A percentile compares a stretch with the other conserved stretches of the same genome.
These are phyloP conservation scores for Protonibea diacanthus DNA, from an alignment of 2,797 vertebrate genomes.

Conservation along the genomic window DNA sequence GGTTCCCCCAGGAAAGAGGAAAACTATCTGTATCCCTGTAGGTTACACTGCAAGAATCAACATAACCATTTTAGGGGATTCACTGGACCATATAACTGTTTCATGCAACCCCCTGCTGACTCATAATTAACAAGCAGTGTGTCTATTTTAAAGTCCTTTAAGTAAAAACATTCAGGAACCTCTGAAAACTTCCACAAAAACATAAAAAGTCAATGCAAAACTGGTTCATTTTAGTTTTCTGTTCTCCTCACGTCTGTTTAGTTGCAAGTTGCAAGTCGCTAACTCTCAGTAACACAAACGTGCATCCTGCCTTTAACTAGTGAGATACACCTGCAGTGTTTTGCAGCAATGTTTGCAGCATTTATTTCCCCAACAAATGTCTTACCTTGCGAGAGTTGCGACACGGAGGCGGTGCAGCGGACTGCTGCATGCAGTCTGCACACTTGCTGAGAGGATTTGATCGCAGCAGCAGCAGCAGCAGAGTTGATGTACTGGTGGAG, in stretches of 20 bases:
- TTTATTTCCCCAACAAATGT: neutral
- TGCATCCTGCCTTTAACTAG: neutral
- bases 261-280: neutral
- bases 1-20: neutral
- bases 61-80: neutral
- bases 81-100: too few relatives aligned
- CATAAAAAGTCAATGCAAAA: neutral
- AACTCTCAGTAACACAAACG: neutral
- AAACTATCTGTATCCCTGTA: neutral
- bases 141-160: neutral
- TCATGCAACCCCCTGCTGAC: neutral
- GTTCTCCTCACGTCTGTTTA: neutral
- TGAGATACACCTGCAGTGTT: neutral
- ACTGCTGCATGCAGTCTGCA: conserved; percentile 30
- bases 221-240: neutral
- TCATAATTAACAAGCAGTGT: neutral
- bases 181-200: neutral
- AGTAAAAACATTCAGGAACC: neutral
- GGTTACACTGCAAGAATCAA: neutral
- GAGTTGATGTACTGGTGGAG: neutral
- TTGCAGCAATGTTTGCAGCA: too few relatives aligned
- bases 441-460: conserved; percentile 9
- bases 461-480: neutral
- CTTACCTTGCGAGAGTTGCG: conserved; percentile 53
- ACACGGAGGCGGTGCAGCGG: neutral